phyloP scores from a whole-genome alignment of 2,113 vertebrate species.

The Vulpes vulpes region DNA sequence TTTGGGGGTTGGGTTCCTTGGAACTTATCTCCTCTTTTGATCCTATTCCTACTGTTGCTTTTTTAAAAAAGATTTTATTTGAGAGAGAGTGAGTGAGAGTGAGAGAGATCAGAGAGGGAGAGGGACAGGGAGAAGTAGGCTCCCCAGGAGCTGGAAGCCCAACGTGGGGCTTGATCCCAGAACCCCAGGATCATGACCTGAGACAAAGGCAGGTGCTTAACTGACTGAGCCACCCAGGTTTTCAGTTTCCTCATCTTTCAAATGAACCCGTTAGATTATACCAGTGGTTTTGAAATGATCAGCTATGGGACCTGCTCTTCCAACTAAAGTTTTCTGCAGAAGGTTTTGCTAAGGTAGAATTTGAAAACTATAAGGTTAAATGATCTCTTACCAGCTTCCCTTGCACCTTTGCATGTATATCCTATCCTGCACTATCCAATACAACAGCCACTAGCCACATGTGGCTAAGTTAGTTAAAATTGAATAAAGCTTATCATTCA shows the following conservation, averaged over 20 bases:
- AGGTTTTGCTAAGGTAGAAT: background rate
- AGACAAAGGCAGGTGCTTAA: too few species aligned
- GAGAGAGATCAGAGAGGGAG: too few species aligned
- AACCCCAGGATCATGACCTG: too few species aligned
- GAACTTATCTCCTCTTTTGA: background rate
- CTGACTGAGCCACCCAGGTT: background rate
- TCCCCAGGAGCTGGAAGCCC: too few species aligned
- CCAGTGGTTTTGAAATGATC: background rate
- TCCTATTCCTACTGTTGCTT: background rate
- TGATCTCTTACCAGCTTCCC: background rate
- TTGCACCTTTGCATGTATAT: background rate
- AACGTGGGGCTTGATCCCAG: too few species aligned
- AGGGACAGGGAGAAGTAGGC: too few species aligned
- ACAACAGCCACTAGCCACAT: background rate
- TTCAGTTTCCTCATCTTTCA: slow-evolving; percentile 12
- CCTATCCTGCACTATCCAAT: background rate
- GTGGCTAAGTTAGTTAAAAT: slow-evolving; percentile 11
- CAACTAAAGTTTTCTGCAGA: background rate
- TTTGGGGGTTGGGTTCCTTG: background rate
- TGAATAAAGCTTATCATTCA: slow-evolving; percentile 1
- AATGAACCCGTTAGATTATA: background rate
- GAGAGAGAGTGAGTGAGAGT: too few species aligned
- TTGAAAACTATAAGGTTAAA: background rate
- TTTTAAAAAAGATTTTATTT: too few species aligned
- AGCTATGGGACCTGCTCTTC: background rate